Evolutionary conservation across 1,140 invertebrate genomes (phyloP).

Genomic region (Ptiloglossa arizonensis): DNA sequence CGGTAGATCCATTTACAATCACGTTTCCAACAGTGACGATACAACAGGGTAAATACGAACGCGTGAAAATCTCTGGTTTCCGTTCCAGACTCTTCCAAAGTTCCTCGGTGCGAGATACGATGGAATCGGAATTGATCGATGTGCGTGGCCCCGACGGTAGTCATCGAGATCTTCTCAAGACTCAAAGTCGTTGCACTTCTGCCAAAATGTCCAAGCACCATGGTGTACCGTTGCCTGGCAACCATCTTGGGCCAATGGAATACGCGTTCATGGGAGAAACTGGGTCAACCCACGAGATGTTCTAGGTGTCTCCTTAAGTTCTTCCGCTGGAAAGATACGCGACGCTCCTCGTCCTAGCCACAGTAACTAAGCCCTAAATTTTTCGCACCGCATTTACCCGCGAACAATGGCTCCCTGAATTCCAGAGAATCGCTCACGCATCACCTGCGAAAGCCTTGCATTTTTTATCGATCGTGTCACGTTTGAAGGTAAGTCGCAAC

Average conservation of each 20-base stretch:
- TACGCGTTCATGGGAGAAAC: slow-evolving; percentile 66
- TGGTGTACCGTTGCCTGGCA: slow-evolving; percentile 69
- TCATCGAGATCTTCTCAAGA: neutral
- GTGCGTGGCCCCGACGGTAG: neutral
- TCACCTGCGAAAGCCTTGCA: too few relatives aligned
- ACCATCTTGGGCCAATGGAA: slow-evolving; percentile 71
- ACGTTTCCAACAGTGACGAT: neutral
- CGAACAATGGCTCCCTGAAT: neutral
- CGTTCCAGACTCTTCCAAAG: too few relatives aligned
- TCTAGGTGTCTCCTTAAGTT: slow-evolving; percentile 44
- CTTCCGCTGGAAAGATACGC: slow-evolving; percentile 15
- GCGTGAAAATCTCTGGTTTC: too few relatives aligned
- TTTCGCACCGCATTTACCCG: neutral
- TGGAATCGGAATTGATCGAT: neutral
- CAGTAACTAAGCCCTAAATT: neutral
- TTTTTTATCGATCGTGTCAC: neutral
- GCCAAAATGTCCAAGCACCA: slow-evolving; percentile 38
- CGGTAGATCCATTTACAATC: too few relatives aligned
- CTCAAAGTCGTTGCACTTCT: slow-evolving; percentile 36
- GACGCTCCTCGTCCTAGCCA: neutral
- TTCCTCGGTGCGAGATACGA: too few relatives aligned
- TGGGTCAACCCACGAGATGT: slow-evolving; percentile 68
- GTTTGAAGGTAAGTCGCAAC: neutral
- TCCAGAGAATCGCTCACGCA: neutral
- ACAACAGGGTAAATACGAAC: too few relatives aligned